Conservation (phyloP, 2,888 invertebrate species). For the Drosophila aldrichi region DNA sequence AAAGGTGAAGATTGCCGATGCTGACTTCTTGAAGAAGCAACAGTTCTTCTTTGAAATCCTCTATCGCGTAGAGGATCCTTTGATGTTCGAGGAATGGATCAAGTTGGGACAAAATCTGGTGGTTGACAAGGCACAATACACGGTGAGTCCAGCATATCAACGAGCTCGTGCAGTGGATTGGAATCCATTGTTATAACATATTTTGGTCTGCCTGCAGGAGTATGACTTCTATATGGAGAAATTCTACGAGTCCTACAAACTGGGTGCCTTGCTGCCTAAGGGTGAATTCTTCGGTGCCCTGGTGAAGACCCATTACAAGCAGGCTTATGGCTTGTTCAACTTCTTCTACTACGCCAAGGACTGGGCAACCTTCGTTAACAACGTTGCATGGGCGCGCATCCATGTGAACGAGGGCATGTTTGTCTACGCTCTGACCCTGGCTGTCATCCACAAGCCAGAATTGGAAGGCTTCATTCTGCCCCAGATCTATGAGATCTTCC, state of each 20-base stretch:
- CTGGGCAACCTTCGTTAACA: constrained; percentile 89
- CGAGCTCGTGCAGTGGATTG: not conserved
- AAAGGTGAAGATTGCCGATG: constrained; percentile 73
- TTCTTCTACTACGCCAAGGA: constrained; percentile 90
- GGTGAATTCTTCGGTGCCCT: constrained; percentile 87
- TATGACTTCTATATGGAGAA: constrained; percentile 75
- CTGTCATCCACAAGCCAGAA: constrained; percentile 89
- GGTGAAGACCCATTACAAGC: constrained; percentile 85
- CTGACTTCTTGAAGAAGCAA: constrained; percentile 72
- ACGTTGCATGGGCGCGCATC: constrained; percentile 89
- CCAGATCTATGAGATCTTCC: constrained; percentile 91
- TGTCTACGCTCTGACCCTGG: constrained; percentile 89
- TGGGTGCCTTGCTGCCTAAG: constrained; percentile 86
- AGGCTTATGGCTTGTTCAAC: constrained; percentile 88
- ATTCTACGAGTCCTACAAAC: constrained; percentile 77
- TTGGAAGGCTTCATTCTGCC: constrained; percentile 89
- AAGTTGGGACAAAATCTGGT: constrained; percentile 66
- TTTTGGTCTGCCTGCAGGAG: constrained; percentile 41
- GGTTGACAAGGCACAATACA: constrained; percentile 66
- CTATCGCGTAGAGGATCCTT: constrained; percentile 71
- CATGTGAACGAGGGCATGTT: constrained; percentile 91
- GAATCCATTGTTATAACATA: not conserved
- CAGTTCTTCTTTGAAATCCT: constrained; percentile 79
- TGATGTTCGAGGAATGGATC: constrained; percentile 80
- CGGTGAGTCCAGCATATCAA: constrained; percentile 44